Evolutionary conservation across 2,888 invertebrate genomes (phyloP), one percentile per base, ranked within the genome.

Genomic region (Coelopa pilipes): DNA sequence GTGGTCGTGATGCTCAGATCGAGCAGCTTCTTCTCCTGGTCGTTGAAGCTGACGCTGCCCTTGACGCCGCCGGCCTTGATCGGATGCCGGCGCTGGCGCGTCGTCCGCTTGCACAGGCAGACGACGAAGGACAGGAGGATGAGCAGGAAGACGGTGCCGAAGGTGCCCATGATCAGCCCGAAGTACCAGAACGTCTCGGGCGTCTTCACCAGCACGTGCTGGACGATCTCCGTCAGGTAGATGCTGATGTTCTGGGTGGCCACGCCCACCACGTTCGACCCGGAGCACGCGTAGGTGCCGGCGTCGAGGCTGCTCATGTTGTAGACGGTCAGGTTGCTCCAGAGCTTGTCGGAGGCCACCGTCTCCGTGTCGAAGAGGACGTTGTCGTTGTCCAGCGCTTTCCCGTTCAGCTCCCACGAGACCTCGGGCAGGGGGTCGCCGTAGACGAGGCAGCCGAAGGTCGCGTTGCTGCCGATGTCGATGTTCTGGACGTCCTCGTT

Each of bases 371-470:
- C 87, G 82, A 89, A 89, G 50, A 90, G 86, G 65, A 89, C 89
- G 82, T 90, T 91, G 21, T 86, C 87, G 70, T 86, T 87, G 77
- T 90, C 90, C 63, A 92, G 87, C 2, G 90, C 89, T 71, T 90
- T 90, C 0, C 94, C 94, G 81, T 96, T 95, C 77, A 94, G 91
- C 74, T 94, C 90, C 96, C 96, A 96, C 78, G 92, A 91, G 19
- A 96, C 92, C 81, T 92, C 92, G 0, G 96, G 96, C 82, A 94
- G 91, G 0, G 96, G 96, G 82, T 95, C 94, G 0, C 96, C 96
- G 63, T 91, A 91, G 4, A 95, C 92, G 84, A 92, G 91, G 85
- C 96, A 96, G 66, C 94, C 92, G 79, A 96, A 92, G 3, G 94
- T 93, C 19, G 94, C 92, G 79, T 96, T 94, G 59, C 93, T 92